Percentiles rank a stretch among this genome's conserved stretches.
Conservation (phyloP, 2,888 invertebrate species). For the Himalopsyche kuldschensis region DNA sequence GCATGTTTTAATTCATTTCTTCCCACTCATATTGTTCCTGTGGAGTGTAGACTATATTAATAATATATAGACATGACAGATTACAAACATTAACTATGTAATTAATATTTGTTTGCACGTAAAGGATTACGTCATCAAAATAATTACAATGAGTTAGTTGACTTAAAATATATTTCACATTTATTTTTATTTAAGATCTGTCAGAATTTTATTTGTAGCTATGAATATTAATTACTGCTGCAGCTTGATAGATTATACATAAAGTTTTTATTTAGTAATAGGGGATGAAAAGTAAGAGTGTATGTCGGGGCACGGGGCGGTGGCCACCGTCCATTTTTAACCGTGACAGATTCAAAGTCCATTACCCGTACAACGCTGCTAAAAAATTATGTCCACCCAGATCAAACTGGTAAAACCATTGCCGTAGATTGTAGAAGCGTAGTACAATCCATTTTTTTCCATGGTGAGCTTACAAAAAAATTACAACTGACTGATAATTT, state of each 20-base stretch:
- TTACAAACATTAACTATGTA: no score
- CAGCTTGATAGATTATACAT: neutral
- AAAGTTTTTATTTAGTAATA: neutral
- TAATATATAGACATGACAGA: no score
- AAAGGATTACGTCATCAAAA: no score
- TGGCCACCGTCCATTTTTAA: conserved; percentile 25
- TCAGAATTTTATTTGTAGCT: neutral
- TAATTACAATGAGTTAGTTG: no score
- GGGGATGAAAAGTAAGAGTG: neutral
- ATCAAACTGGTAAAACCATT: neutral
- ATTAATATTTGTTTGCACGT: no score
- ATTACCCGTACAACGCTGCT: conserved; percentile 11
- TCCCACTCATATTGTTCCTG: no score
- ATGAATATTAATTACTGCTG: neutral
- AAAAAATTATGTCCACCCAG: conserved; percentile 1
- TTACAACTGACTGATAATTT: no score
- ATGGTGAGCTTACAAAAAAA: conserved; percentile 12
- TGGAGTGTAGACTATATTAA: no score
- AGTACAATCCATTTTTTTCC: no score
- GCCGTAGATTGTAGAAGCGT: neutral
- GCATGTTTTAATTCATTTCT: no score
- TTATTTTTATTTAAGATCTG: no score
- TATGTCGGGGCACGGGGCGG: conserved; percentile 2
- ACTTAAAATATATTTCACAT: no score
- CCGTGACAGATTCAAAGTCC: conserved; percentile 35